Evolutionary conservation across 2,113 vertebrate genomes (phyloP).

Genomic region (Pteruthius melanotis): DNA sequence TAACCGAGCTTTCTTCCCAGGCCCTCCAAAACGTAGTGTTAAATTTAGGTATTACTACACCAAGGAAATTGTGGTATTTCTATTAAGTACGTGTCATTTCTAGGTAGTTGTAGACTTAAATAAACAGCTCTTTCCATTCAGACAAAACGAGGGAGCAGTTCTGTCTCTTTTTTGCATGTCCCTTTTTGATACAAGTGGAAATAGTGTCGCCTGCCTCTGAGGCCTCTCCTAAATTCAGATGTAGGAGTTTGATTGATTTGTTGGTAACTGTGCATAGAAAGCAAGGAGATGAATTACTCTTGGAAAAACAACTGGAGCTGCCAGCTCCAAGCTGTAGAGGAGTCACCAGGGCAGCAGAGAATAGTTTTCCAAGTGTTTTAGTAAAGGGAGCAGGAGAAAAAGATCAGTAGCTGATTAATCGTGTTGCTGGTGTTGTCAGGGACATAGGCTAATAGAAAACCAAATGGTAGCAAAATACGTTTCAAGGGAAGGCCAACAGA

Average conservation of each 20-base stretch:
- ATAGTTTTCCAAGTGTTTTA: neutral
- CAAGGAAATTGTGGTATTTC: neutral
- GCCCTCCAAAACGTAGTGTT: neutral
- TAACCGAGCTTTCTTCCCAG: neutral
- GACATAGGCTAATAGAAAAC: neutral
- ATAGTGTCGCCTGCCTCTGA: neutral
- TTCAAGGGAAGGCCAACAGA: conserved; percentile 13
- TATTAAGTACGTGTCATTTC: neutral
- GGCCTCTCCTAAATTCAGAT: neutral
- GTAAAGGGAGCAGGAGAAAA: conserved; percentile 8
- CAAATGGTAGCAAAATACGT: conserved; percentile 37
- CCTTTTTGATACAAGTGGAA: neutral
- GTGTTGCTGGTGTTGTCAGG: conserved; percentile 17
- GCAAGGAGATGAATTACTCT: conserved; percentile 26
- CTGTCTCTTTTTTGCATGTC: neutral
- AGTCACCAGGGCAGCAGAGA: neutral
- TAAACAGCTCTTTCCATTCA: neutral
- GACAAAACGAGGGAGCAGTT: neutral
- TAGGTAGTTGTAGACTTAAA: neutral
- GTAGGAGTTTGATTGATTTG: conserved; percentile 15
- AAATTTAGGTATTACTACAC: neutral
- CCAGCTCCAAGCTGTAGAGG: neutral
- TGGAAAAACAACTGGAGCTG: neutral
- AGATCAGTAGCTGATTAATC: conserved; percentile 36
- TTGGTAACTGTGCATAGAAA: conserved; percentile 4